Conservation (phyloP, 2,888 invertebrate species). For the Nezara viridula region DNA sequence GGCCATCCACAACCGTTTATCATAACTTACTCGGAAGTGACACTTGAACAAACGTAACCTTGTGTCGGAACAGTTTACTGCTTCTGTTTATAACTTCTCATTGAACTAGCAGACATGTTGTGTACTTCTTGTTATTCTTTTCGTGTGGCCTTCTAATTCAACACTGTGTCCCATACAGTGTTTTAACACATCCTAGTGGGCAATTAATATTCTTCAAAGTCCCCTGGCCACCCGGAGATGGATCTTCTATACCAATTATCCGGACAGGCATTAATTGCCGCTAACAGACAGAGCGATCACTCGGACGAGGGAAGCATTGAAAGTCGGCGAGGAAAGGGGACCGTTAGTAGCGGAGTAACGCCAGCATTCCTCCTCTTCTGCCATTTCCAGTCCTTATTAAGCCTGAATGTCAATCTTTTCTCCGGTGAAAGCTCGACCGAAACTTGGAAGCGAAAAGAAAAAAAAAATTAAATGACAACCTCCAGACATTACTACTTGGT, state of each 20-base stretch:
- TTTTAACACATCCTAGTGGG: not conserved
- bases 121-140: not conserved
- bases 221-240: not conserved
- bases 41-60: no score
- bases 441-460: not conserved
- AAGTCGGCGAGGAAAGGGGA: not conserved
- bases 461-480: slow-evolving; percentile 37
- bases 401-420: slow-evolving; percentile 51
- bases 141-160: not conserved
- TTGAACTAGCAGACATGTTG: not conserved
- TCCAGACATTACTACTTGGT: not conserved
- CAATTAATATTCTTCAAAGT: not conserved
- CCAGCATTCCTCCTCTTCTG: slow-evolving; percentile 44
- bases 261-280: not conserved
- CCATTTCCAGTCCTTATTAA: slow-evolving; percentile 51
- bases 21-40: no score
- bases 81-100: no score
- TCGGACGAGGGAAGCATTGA: not conserved
- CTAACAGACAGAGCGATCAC: not conserved
- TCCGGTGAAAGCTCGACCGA: slow-evolving; percentile 42
- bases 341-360: slow-evolving; percentile 23
- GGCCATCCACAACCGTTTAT: no score
- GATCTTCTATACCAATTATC: not conserved
- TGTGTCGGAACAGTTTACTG: no score
- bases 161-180: not conserved